Conservation (phyloP, 2,888 invertebrate species). For the Drosophila parthenogenetica region DNA sequence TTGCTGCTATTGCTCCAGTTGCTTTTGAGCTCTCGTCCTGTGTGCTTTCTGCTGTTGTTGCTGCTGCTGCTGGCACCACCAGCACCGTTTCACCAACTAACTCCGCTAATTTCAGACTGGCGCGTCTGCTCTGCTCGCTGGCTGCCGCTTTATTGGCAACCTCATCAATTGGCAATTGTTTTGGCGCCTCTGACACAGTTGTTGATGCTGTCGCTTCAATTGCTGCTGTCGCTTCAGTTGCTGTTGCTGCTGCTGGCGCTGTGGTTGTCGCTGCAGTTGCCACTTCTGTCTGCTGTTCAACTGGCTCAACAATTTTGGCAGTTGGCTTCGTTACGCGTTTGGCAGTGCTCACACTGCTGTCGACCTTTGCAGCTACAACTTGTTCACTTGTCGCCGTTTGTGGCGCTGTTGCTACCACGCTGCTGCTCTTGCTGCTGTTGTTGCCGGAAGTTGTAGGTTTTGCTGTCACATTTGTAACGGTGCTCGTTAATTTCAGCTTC, state of each 20-base stretch:
- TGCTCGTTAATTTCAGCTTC: constrained; percentile 67
- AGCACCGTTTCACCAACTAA: constrained; percentile 72
- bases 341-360: constrained; percentile 55
- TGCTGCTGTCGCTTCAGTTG: constrained; percentile 48
- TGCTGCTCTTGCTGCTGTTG: constrained; percentile 23
- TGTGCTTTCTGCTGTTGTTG: constrained; percentile 20
- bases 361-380: constrained; percentile 66
- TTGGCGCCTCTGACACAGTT: constrained; percentile 36
- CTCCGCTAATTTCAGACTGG: constrained; percentile 65
- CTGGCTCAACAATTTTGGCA: constrained; percentile 62
- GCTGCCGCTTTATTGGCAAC: constrained; percentile 71
- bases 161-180: constrained; percentile 47
- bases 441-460: constrained; percentile 48
- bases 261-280: constrained; percentile 26
- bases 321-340: constrained; percentile 53
- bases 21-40: constrained; percentile 34
- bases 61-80: constrained; percentile 54
- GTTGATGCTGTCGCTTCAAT: constrained; percentile 16
- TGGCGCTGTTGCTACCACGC: constrained; percentile 16
- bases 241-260: constrained; percentile 22
- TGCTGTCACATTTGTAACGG: constrained; percentile 39
- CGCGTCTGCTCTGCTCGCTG: constrained; percentile 69
- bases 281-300: constrained; percentile 43
- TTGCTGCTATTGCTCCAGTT: constrained; percentile 13
- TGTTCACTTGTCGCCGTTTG: constrained; percentile 64